Evolutionary conservation across 2,888 invertebrate species (phyloP), one percentile per base, ranked within the genome.

Genomic region (Eueremaeus valkanovi): DNA sequence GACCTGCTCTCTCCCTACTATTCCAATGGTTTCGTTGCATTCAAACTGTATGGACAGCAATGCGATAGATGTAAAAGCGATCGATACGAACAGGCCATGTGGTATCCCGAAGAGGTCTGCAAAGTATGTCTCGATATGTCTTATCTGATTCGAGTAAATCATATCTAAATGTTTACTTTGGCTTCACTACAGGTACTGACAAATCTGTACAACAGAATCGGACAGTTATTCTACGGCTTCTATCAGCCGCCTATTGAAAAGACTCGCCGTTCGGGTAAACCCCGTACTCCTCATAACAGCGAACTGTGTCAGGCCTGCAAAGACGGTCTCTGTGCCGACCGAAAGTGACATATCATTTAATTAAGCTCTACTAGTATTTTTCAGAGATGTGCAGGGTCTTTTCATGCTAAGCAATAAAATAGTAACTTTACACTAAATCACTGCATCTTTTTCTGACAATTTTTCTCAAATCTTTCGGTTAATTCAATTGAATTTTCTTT

Each of bases 51-150:
- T 79, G 85, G 85, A 5, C 85, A 85, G 77, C 83, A 84, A 78
- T 85, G 85, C 77, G 82, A 83, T 78, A 81, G 81, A 61, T 85
- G 85, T 78, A 82, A 83, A 76, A 5, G 81, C 42, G 82, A 82
- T 13, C 80, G 80, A 31, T 85, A 84, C 78, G 84, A 85, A 78
- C 82, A 83, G 77, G 83, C 85, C 40, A 84, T 85, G 84, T 85
- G 85, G 85, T 85, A 85, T 80, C 85, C 85, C 0, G 85, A 85
- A 78, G 85, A 85, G 79, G 85, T 85, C 1, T 81, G 82, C 55
- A 85, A 85, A 82, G 85, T 85, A 80, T 74, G 66, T 8, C 0
- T 9, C 1, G 8, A 13, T 13, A 9, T 27, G 6, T 51, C 42
- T 75, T 76, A 33, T 21, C 21, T 16, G 11, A 49, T 13, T 72